Evolutionary conservation across 2,797 vertebrate species (phyloP).

Genomic region (Fundulus diaphanus): DNA sequence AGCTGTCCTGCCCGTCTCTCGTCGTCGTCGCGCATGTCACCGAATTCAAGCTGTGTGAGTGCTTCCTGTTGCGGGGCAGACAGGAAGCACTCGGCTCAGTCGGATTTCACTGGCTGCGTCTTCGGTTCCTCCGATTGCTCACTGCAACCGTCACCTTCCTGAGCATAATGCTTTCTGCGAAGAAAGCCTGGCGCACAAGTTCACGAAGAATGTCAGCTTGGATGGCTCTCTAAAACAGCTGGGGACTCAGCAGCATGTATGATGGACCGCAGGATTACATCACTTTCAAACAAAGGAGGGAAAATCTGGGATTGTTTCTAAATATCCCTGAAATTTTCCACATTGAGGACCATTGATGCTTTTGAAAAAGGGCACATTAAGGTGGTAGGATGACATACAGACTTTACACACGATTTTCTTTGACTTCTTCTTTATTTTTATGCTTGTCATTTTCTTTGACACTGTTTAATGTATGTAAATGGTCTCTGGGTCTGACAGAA

Average conservation of each 20-base stretch:
- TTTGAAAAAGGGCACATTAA: slow-evolving; percentile 29
- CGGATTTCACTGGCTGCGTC: slow-evolving; percentile 64
- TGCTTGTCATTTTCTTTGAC: slow-evolving; percentile 27
- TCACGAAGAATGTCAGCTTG: slow-evolving; percentile 22
- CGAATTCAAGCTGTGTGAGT: slow-evolving; percentile 69
- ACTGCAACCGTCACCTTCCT: slow-evolving; percentile 57
- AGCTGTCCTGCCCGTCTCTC: slow-evolving; percentile 19
- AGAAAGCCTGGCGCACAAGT: slow-evolving; percentile 23
- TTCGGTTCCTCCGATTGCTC: slow-evolving; percentile 49
- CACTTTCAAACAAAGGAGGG: slow-evolving; percentile 15
- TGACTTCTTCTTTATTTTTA: slow-evolving; percentile 13
- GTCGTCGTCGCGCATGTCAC: slow-evolving; percentile 36
- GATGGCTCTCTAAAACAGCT: slow-evolving; percentile 1
- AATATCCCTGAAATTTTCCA: slow-evolving; percentile 23
- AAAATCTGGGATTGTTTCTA: slow-evolving; percentile 37
- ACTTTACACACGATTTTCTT: slow-evolving; percentile 6
- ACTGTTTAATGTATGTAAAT: slow-evolving; percentile 15
- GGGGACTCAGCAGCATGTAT: slow-evolving; percentile 15
- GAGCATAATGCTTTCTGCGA: slow-evolving; percentile 56
- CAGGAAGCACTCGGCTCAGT: slow-evolving; percentile 79
- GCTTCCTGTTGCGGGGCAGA: slow-evolving; percentile 80
- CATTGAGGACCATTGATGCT: slow-evolving; percentile 22
- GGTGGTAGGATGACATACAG: slow-evolving; percentile 32
- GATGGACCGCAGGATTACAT: slow-evolving; percentile 29
- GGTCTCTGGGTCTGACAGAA: not conserved